phyloP scores from a whole-genome alignment of 2,797 vertebrate species.

The Rallus crepitans region DNA sequence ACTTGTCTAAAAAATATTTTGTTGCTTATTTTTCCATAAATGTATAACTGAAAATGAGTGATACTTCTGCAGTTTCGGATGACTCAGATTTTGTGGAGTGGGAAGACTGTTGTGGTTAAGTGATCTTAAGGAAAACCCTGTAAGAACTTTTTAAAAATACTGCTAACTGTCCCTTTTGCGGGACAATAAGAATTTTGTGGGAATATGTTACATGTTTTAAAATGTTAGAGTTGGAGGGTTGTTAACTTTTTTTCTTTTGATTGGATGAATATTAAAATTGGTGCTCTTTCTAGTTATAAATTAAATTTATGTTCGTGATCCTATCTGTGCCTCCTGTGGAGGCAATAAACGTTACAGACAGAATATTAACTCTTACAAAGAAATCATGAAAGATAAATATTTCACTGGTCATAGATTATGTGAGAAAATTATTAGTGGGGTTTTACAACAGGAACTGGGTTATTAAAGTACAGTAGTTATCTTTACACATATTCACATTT shows the following conservation, averaged over 20 bases:
- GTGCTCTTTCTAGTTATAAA: not conserved
- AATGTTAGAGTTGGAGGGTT: not conserved
- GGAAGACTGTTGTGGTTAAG: not conserved
- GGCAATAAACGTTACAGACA: not conserved
- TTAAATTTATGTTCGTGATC: not conserved
- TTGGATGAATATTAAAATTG: not conserved
- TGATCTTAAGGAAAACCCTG: not conserved
- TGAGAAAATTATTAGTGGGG: not conserved
- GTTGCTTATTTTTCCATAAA: not conserved
- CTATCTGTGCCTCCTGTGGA: not conserved
- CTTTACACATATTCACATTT: not conserved
- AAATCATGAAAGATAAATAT: not conserved
- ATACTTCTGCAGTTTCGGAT: not conserved
- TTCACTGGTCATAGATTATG: not conserved
- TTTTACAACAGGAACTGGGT: not conserved
- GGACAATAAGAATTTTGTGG: not conserved
- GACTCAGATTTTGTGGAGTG: not conserved
- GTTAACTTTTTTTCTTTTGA: not conserved
- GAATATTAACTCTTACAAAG: not conserved
- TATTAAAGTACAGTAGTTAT: not conserved
- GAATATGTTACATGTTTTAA: not conserved
- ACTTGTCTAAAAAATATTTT: not conserved
- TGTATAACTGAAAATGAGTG: not conserved
- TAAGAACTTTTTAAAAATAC: not conserved
- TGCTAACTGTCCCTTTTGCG: not conserved